These are phyloP conservation scores for Bubo bubo DNA, from an alignment of 2,113 vertebrate species.

Conservation along the genomic window DNA sequence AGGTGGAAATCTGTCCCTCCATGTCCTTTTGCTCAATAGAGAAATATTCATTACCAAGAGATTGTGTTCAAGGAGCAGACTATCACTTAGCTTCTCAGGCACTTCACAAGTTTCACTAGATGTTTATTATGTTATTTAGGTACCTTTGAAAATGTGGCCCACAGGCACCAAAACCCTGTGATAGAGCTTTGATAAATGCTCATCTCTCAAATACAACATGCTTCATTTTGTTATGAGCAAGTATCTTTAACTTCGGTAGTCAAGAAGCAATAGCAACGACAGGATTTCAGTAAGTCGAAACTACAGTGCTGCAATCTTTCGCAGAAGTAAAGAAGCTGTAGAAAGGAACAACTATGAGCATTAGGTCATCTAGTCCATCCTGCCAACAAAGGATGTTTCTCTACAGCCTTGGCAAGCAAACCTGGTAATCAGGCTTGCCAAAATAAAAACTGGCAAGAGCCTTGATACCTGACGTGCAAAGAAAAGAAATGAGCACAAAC, in stretches of 20 bases:
- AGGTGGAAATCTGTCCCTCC: neutral
- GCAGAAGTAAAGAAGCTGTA: neutral
- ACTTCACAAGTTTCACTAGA: neutral
- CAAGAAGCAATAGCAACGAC: neutral
- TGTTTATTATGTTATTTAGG: neutral
- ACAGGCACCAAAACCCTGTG: neutral
- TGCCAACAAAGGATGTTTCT: conserved; percentile 51
- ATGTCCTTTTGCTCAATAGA: neutral
- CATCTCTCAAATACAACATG: neutral
- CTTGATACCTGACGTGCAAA: conserved; percentile 29
- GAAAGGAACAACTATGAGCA: neutral
- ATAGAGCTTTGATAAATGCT: neutral
- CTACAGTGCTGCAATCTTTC: neutral
- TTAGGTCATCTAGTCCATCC: conserved; percentile 36
- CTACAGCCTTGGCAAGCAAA: conserved; percentile 39
- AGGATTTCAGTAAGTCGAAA: neutral
- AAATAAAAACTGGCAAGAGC: conserved; percentile 37
- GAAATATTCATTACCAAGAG: neutral
- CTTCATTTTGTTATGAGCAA: neutral
- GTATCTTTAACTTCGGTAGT: neutral
- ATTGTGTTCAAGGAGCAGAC: neutral
- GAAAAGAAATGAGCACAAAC: conserved; percentile 8
- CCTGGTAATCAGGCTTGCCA: conserved; percentile 6
- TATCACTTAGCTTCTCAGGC: neutral
- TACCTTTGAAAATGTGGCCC: neutral